Evolutionary conservation across 2,797 vertebrate genomes (phyloP).

Genomic region (Chelon auratus): DNA sequence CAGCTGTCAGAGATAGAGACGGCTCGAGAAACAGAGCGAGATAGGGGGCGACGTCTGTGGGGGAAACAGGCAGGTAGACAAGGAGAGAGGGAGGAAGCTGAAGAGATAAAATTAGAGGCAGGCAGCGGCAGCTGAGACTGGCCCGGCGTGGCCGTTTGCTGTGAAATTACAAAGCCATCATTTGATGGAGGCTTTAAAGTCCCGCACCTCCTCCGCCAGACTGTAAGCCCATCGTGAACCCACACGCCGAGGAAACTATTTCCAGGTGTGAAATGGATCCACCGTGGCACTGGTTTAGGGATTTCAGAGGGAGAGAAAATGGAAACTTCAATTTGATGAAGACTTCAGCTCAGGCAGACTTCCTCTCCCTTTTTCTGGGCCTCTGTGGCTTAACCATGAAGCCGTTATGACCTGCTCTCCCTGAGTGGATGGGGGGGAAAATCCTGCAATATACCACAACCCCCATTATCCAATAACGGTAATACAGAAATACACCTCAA

Average conservation of each 20-base stretch:
- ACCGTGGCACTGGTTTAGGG: slow-evolving; percentile 46
- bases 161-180: slow-evolving; percentile 69
- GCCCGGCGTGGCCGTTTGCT: slow-evolving; percentile 54
- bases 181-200: slow-evolving; percentile 69
- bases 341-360: slow-evolving; percentile 52
- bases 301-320: slow-evolving; percentile 58
- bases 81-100: slow-evolving; percentile 23
- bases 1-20: slow-evolving; percentile 61
- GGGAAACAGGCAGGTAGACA: slow-evolving; percentile 32
- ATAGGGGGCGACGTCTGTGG: slow-evolving; percentile 9
- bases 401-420: slow-evolving; percentile 38
- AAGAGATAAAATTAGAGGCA: slow-evolving; percentile 61
- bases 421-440: slow-evolving; percentile 14
- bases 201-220: slow-evolving; percentile 31
- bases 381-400: slow-evolving; percentile 34
- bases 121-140: slow-evolving; percentile 39
- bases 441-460: slow-evolving; percentile 48
- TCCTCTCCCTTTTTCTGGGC: slow-evolving; percentile 27
- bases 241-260: slow-evolving; percentile 61
- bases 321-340: slow-evolving; percentile 68
- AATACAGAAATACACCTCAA: slow-evolving; percentile 35
- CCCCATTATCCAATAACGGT: slow-evolving; percentile 44
- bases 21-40: slow-evolving; percentile 18
- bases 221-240: slow-evolving; percentile 42
- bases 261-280: slow-evolving; percentile 78